A percentile compares a stretch with the other conserved stretches of the same genome.
phyloP scores from a whole-genome alignment of 2,797 vertebrate species.

The Etheostoma perlongum region DNA sequence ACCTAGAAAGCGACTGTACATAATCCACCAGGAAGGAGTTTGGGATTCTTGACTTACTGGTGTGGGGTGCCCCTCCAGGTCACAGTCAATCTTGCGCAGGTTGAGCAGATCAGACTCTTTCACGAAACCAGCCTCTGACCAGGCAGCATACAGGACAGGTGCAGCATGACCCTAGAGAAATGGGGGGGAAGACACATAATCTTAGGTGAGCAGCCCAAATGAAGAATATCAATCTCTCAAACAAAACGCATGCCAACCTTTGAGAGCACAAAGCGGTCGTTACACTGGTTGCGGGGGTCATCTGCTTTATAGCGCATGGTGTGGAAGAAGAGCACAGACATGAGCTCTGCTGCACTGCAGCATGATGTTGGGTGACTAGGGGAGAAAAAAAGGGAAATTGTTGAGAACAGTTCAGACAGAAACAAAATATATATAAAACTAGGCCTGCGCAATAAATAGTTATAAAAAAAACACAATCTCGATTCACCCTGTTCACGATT shows the following conservation, averaged over 20 bases:
- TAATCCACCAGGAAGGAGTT: background rate
- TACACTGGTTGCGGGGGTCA: slow-evolving; percentile 88
- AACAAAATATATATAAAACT: no score
- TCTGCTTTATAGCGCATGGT: slow-evolving; percentile 89
- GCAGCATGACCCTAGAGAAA: slow-evolving; percentile 84
- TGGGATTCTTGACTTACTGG: slow-evolving; percentile 75
- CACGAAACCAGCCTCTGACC: slow-evolving; percentile 86
- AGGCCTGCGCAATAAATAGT: no score
- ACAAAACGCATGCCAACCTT: slow-evolving; percentile 81
- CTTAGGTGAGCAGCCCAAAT: background rate
- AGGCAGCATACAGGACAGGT: slow-evolving; percentile 87
- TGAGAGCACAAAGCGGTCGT: slow-evolving; percentile 91
- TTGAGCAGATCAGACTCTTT: slow-evolving; percentile 85
- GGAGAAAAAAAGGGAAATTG: background rate
- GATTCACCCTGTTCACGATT: no score
- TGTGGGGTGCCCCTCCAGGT: slow-evolving; percentile 88
- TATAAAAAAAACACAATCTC: background rate
- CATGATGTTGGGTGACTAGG: slow-evolving; percentile 91
- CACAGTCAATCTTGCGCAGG: slow-evolving; percentile 86
- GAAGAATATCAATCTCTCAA: fast-evolving
- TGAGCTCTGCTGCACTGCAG: slow-evolving; percentile 91
- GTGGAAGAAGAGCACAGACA: slow-evolving; percentile 93
- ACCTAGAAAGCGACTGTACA: background rate
- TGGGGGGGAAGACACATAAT: background rate
- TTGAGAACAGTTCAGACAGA: slow-evolving; percentile 47